Evolutionary conservation across 2,888 invertebrate species (phyloP).

Genomic region (Eupsilia transversa): DNA sequence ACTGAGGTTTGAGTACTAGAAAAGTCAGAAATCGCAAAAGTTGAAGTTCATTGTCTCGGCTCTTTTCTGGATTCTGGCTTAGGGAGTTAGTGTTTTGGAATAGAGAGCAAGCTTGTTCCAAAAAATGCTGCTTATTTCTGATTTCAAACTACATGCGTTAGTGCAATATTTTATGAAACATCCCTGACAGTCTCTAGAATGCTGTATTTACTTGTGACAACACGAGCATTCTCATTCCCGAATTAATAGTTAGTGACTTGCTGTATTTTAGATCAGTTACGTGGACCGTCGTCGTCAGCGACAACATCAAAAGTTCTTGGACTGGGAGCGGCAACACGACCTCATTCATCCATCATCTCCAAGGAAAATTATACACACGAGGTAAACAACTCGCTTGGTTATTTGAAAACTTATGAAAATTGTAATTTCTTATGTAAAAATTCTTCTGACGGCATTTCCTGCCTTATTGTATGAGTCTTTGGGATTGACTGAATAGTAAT

Average conservation of each 20-base stretch:
- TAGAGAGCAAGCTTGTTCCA: background rate
- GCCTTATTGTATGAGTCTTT: background rate
- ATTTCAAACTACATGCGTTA: background rate
- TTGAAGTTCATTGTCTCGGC: background rate
- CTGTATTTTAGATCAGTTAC: slow-evolving; percentile 92
- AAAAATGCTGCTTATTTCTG: background rate
- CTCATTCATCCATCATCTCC: slow-evolving; percentile 94
- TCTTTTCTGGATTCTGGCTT: background rate
- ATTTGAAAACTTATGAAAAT: background rate
- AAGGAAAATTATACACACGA: slow-evolving; percentile 92
- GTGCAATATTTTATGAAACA: background rate
- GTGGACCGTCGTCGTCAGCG: slow-evolving; percentile 94
- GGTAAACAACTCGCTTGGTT: slow-evolving; percentile 76
- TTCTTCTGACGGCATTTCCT: background rate
- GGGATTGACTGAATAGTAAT: background rate
- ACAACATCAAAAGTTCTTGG: slow-evolving; percentile 92
- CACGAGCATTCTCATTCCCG: background rate
- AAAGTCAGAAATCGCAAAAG: too few relatives aligned
- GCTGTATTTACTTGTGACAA: background rate
- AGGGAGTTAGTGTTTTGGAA: background rate
- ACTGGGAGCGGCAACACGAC: slow-evolving; percentile 93
- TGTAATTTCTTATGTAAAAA: background rate
- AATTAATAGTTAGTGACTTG: background rate
- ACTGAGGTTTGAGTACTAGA: too few relatives aligned
- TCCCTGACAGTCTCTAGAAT: background rate